These are phyloP conservation scores for Kryptopterus vitreolus DNA, from an alignment of 2,797 vertebrate genomes.

Conservation along the genomic window DNA sequence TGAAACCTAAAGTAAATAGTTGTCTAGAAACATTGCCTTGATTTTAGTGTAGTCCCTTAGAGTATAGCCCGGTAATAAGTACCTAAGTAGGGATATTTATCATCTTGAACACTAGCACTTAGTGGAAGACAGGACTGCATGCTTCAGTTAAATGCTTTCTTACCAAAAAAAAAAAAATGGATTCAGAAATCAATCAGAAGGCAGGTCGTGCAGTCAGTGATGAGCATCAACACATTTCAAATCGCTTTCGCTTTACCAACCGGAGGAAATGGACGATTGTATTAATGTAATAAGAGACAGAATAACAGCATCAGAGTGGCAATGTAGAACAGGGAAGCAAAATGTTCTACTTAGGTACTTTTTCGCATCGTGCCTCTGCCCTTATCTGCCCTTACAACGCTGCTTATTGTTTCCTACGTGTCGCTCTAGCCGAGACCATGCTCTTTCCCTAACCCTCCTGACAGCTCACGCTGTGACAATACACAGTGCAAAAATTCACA, in stretches of 20 bases:
- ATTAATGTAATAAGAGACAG: conserved; percentile 42
- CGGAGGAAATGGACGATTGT: conserved; percentile 25
- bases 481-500: background rate
- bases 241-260: conserved; percentile 43
- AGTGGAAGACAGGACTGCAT: conserved; percentile 34
- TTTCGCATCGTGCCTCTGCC: background rate
- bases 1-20: conserved; percentile 31
- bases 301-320: conserved; percentile 19
- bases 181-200: conserved; percentile 50
- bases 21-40: conserved; percentile 32
- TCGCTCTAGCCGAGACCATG: background rate
- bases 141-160: conserved; percentile 49
- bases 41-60: conserved; percentile 45
- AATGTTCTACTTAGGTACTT: background rate
- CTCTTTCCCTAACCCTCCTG: background rate
- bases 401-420: conserved; percentile 4
- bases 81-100: conserved; percentile 48
- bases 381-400: background rate
- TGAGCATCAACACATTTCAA: conserved; percentile 36
- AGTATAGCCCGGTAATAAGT: conserved; percentile 37
- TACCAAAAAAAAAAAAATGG: conserved; percentile 42
- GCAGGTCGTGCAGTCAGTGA: conserved; percentile 34
- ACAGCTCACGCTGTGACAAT: background rate
- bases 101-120: conserved; percentile 45
- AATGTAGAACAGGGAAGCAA: background rate